Evolutionary conservation across 2,888 invertebrate species (phyloP).

Genomic region (Asteroscopus sphinx): DNA sequence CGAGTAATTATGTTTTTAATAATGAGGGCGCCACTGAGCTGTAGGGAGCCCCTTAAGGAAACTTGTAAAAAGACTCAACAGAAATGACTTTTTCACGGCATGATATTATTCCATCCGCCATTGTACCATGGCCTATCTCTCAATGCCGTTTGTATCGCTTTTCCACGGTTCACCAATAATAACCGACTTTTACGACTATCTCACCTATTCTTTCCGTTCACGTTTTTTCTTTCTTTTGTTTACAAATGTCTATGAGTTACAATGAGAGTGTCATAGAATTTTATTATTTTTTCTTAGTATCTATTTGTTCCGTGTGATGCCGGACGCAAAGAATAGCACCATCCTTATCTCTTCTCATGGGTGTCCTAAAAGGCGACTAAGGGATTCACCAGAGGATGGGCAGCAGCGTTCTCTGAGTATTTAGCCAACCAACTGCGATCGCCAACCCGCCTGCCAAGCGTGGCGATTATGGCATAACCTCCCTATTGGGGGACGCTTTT

Average conservation of each 20-base stretch:
- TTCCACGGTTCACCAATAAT: conserved; percentile 53
- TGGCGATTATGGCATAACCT: too few relatives aligned
- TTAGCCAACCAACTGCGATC: too few relatives aligned
- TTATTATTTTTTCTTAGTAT: conserved; percentile 45
- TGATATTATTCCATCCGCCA: conserved; percentile 12
- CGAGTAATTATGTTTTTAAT: too few relatives aligned
- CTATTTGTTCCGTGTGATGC: conserved; percentile 20
- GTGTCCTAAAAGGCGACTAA: too few relatives aligned
- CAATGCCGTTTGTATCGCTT: conserved; percentile 51
- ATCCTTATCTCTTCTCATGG: too few relatives aligned
- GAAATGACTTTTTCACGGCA: not conserved
- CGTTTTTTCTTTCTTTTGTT: conserved; percentile 48
- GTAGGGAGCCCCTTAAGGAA: too few relatives aligned
- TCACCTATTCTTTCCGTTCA: conserved; percentile 53
- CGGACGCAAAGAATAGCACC: too few relatives aligned
- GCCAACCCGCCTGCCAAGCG: too few relatives aligned
- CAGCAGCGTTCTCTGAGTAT: too few relatives aligned
- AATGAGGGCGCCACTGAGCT: too few relatives aligned
- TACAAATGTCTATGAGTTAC: conserved; percentile 50
- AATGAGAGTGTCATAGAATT: conserved; percentile 41
- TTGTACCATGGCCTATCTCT: conserved; percentile 42
- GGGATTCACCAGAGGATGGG: too few relatives aligned
- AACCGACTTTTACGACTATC: conserved; percentile 60
- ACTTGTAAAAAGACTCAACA: not conserved
- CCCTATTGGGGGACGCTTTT: too few relatives aligned